Evolutionary conservation across 2,888 invertebrate species (phyloP).

Genomic region (Cephalotes varians): DNA sequence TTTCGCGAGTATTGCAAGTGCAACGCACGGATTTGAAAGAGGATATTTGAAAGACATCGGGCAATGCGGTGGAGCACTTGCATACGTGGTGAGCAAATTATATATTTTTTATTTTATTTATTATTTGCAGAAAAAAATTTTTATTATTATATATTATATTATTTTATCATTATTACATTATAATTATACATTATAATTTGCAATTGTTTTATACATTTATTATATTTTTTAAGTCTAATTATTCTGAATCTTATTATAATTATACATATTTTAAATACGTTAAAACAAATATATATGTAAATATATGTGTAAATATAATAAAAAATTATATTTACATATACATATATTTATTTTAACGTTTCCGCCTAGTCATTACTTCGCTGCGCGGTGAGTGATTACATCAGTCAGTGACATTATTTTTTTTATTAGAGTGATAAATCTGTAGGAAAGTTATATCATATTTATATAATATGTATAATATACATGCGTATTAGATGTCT

Average conservation of each 20-base stretch:
- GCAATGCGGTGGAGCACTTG: not conserved
- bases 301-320: too few species aligned
- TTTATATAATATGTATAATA: too few species aligned
- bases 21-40: not conserved
- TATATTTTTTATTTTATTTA: not conserved
- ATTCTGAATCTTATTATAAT: not conserved
- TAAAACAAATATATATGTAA: too few species aligned
- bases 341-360: not conserved
- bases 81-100: not conserved
- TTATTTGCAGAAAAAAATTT: too few species aligned
- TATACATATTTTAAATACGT: too few species aligned
- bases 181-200: not conserved
- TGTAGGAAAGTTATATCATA: not conserved
- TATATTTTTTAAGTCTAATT: not conserved
- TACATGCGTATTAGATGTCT: too few species aligned
- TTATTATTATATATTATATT: too few species aligned
- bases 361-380: not conserved
- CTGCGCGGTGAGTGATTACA: too few species aligned
- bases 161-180: too few species aligned
- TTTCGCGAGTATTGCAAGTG: not conserved
- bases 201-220: not conserved
- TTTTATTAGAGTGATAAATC: not conserved
- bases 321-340: too few species aligned
- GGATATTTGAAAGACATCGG: not conserved
- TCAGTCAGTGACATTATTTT: not conserved